phyloP scores from a whole-genome alignment of 2,113 vertebrate species.

The Sturnus vulgaris region DNA sequence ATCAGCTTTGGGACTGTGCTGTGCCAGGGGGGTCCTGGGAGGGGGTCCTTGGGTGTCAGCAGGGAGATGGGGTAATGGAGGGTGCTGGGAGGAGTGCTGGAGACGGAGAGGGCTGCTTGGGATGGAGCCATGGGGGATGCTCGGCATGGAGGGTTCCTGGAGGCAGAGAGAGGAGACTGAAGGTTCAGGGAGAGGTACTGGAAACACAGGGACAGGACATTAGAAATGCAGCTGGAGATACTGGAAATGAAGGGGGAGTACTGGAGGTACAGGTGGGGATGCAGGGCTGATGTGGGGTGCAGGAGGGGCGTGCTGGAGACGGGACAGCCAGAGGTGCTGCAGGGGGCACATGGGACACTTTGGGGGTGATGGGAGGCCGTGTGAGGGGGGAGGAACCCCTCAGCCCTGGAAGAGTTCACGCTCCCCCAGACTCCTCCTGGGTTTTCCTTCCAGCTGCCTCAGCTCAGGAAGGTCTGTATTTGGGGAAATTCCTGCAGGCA shows the following conservation, averaged over 20 bases:
- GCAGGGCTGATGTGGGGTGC: no score
- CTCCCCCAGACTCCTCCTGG: conserved; percentile 50
- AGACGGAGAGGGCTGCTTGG: background rate
- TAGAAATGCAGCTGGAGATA: background rate
- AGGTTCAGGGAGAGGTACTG: background rate
- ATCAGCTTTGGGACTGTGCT: background rate
- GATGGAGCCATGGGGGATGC: background rate
- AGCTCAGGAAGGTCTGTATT: conserved; percentile 69
- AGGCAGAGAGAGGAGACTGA: background rate
- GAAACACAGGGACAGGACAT: background rate
- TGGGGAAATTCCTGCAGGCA: conserved; percentile 76
- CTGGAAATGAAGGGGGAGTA: background rate
- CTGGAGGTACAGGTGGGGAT: background rate
- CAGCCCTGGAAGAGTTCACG: conserved; percentile 55
- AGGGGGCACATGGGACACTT: background rate
- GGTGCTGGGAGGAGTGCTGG: background rate
- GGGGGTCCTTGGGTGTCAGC: background rate
- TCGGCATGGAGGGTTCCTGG: background rate
- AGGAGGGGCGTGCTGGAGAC: background rate
- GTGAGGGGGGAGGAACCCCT: background rate
- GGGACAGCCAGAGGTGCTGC: background rate
- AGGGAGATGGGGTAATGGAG: background rate
- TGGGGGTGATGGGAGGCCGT: background rate
- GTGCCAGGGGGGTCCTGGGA: background rate
- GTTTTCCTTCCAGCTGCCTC: conserved; percentile 88